phyloP scores from a whole-genome alignment of 2,797 vertebrate species.

The Tapirus indicus region DNA sequence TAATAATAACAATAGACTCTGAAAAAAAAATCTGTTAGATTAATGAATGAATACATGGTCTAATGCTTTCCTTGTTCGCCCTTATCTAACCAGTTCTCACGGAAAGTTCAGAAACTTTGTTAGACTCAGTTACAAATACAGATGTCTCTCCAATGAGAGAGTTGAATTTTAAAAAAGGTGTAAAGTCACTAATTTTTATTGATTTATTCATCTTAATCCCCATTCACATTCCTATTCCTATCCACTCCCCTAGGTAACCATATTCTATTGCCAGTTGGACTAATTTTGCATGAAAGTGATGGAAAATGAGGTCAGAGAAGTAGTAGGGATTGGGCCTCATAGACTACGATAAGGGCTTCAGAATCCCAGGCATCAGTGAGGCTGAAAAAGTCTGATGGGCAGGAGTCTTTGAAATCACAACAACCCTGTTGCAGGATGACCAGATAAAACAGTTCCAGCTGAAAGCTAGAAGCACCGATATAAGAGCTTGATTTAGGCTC shows the following conservation, averaged over 20 bases:
- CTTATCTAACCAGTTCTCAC: constrained; percentile 20
- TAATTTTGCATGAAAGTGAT: constrained; percentile 28
- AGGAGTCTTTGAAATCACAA: background rate
- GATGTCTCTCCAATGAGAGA: background rate
- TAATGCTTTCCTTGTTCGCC: constrained; percentile 7
- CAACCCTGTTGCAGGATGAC: background rate
- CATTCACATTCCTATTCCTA: constrained; percentile 35
- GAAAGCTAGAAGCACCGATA: background rate
- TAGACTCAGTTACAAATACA: constrained; percentile 18
- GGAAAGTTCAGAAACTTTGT: constrained; percentile 32
- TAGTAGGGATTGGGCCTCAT: background rate
- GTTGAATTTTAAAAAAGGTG: constrained; percentile 55
- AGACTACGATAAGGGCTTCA: background rate
- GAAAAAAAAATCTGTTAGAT: constrained; percentile 23
- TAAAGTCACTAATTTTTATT: constrained; percentile 51
- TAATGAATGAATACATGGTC: background rate
- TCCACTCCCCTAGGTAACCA: background rate
- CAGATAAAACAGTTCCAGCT: background rate
- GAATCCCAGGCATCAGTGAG: background rate
- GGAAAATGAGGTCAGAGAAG: background rate
- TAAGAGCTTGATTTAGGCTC: constrained; percentile 2
- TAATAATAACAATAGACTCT: background rate
- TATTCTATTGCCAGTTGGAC: constrained; percentile 39
- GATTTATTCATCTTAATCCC: constrained; percentile 41
- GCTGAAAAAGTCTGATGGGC: background rate